A percentile compares a stretch with the other conserved stretches of the same genome.
phyloP scores from a whole-genome alignment of 2,888 invertebrate species.

The Tipula vernalis region DNA sequence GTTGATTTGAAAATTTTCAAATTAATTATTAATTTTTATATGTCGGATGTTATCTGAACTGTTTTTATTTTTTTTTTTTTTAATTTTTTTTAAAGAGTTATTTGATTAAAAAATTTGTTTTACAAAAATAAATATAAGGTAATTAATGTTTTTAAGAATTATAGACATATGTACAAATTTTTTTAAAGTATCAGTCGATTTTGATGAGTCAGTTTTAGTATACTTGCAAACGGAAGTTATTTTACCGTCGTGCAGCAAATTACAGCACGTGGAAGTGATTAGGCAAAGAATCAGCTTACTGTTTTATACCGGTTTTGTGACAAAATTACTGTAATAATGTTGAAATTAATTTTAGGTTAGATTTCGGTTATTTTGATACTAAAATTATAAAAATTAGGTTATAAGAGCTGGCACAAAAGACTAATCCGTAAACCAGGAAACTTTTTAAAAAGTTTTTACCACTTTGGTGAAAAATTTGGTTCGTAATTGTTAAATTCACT shows the following conservation, averaged over 20 bases:
- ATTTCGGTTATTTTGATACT: no score
- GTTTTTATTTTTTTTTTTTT: background rate
- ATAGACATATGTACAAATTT: background rate
- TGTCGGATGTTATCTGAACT: background rate
- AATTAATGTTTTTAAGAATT: background rate
- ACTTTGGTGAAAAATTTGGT: no score
- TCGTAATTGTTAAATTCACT: no score
- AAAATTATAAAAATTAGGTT: no score
- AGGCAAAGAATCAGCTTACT: no score
- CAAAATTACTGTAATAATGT: no score
- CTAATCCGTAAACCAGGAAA: no score
- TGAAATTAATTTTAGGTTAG: no score
- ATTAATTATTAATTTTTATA: conserved; percentile 4
- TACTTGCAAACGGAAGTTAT: background rate
- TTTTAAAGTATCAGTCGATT: background rate
- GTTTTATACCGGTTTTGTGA: no score
- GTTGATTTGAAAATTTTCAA: background rate
- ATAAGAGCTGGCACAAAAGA: no score
- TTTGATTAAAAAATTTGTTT: conserved; percentile 4
- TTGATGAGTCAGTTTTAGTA: background rate
- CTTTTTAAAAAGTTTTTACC: no score
- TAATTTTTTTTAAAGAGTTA: background rate
- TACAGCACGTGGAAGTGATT: no score
- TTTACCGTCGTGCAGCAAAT: background rate
- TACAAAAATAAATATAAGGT: background rate